Conservation (phyloP, 2,113 vertebrate species). For the Cebus imitator region DNA sequence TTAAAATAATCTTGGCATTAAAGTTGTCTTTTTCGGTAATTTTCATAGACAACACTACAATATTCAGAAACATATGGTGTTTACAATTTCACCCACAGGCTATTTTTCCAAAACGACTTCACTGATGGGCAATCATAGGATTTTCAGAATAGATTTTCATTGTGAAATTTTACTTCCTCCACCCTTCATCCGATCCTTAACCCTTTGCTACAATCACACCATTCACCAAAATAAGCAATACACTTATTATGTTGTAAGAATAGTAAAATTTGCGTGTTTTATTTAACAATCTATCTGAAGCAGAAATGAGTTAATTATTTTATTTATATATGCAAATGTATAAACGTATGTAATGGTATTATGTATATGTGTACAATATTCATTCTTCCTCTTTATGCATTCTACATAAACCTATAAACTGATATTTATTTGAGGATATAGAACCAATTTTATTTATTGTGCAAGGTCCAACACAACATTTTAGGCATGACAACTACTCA, state of each 20-base stretch:
- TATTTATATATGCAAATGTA: neutral
- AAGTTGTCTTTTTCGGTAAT: slow-evolving; percentile 33
- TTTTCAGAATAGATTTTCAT: slow-evolving; percentile 64
- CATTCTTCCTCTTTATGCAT: neutral
- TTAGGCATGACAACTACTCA: neutral
- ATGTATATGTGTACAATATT: neutral
- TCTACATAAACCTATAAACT: neutral
- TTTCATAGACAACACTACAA: slow-evolving; percentile 59
- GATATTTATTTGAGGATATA: neutral
- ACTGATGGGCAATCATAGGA: slow-evolving; percentile 54
- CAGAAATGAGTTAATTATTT: slow-evolving; percentile 3
- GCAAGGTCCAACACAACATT: neutral
- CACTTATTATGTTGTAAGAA: neutral
- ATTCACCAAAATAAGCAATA: neutral
- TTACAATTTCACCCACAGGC: slow-evolving; percentile 69
- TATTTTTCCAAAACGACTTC: slow-evolving; percentile 71
- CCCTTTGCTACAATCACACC: neutral
- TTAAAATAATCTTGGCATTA: slow-evolving; percentile 56
- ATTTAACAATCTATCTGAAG: neutral
- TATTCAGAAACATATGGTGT: slow-evolving; percentile 73
- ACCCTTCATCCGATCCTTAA: slow-evolving; percentile 33
- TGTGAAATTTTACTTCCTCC: slow-evolving; percentile 54
- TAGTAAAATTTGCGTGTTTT: slow-evolving; percentile 13
- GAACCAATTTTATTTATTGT: neutral
- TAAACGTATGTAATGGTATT: neutral